Percentiles rank a stretch among this genome's conserved stretches.
Evolutionary conservation across 2,797 vertebrate species (phyloP).

Genomic region (Enteromius thamalakanensis): DNA sequence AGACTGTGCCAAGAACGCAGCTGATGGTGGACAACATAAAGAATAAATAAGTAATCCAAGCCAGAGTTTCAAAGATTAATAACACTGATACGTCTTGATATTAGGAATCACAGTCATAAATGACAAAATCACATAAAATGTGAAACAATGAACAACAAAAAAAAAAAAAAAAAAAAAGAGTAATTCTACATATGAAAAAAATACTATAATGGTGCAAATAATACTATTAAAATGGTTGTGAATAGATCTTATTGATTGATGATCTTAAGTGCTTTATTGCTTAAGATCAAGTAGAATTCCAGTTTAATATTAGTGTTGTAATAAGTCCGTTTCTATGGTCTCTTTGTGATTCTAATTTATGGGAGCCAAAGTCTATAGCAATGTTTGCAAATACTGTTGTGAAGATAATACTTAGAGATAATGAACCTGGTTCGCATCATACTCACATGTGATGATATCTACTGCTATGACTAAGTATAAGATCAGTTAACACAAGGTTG

Average conservation of each 20-base stretch:
- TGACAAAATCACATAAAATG: too few species aligned
- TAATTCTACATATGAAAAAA: too few species aligned
- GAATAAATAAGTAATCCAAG: neutral
- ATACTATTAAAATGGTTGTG: too few species aligned
- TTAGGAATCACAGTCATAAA: too few species aligned
- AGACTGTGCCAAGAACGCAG: conserved; percentile 85
- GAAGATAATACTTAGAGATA: neutral
- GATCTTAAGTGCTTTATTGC: neutral
- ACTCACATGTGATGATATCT: neutral
- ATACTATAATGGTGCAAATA: too few species aligned
- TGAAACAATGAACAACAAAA: too few species aligned
- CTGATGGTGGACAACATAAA: conserved; percentile 61
- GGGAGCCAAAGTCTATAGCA: neutral
- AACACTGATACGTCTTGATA: neutral
- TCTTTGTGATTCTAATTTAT: neutral
- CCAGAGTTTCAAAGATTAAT: neutral
- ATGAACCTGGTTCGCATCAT: neutral
- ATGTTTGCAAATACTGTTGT: neutral
- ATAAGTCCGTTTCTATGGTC: neutral
- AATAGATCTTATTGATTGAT: too few species aligned
- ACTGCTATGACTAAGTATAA: neutral
- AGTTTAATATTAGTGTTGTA: conserved; percentile 1
- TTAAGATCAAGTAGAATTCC: neutral
- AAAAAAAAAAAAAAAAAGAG: too few species aligned
- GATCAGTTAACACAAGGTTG: neutral